Conservation (phyloP, 1,140 invertebrate species). For the Zaprionus ornatus region DNA sequence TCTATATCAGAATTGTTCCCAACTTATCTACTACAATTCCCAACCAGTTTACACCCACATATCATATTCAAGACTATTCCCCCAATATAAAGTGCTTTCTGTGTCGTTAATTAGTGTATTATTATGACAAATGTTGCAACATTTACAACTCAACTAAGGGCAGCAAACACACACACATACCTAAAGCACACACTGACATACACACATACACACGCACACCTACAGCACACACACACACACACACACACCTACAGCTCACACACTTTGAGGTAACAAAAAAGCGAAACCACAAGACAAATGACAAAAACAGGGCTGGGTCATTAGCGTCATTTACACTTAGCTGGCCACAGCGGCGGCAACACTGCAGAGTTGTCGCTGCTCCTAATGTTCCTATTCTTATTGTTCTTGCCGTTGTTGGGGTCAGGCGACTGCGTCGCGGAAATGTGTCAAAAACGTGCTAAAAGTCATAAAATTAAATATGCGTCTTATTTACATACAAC, state of each 20-base stretch:
- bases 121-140: slow-evolving; percentile 55
- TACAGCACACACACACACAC: slow-evolving; percentile 12
- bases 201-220: slow-evolving; percentile 6
- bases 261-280: background rate
- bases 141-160: slow-evolving; percentile 59
- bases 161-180: slow-evolving; percentile 17
- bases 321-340: slow-evolving; percentile 80
- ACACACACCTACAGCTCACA: background rate
- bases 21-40: background rate
- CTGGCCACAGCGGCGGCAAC: slow-evolving; percentile 38
- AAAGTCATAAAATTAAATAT: slow-evolving; percentile 83
- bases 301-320: slow-evolving; percentile 77
- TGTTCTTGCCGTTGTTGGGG: background rate
- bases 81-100: background rate
- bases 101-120: slow-evolving; percentile 41
- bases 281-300: slow-evolving; percentile 63
- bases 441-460: slow-evolving; percentile 83
- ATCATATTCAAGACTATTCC: background rate
- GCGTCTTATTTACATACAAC: slow-evolving; percentile 76
- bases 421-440: slow-evolving; percentile 59
- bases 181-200: too few relatives aligned
- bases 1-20: background rate
- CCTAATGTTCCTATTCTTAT: background rate
- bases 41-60: background rate
- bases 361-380: slow-evolving; percentile 19